A percentile compares a stretch with the other conserved stretches of the same genome.
phyloP scores from a whole-genome alignment of 2,888 invertebrate genomes.

The Poecilobothrus nobilitatus region DNA sequence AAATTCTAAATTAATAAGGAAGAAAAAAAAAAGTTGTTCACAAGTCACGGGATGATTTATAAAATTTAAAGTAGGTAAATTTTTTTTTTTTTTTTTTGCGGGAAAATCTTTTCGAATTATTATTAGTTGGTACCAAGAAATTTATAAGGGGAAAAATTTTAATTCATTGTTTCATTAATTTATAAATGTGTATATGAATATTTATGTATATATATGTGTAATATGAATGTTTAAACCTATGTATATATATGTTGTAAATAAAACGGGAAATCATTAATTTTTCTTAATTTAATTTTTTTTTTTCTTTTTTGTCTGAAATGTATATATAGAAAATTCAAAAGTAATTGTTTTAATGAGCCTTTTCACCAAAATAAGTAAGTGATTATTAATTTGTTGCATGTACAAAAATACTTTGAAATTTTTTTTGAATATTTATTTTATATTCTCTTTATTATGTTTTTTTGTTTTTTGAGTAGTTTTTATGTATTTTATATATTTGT shows the following conservation, averaged over 20 bases:
- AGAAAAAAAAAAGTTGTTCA: no score
- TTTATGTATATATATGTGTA: background rate
- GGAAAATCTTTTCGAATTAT: background rate
- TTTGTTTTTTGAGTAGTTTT: no score
- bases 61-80: no score
- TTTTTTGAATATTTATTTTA: background rate
- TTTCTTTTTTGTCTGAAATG: background rate
- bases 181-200: background rate
- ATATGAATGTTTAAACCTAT: background rate
- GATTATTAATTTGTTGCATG: background rate
- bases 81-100: background rate
- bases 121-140: background rate
- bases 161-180: background rate
- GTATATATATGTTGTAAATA: background rate
- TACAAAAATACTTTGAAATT: background rate
- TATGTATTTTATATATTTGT: no score
- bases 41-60: no score
- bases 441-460: no score
- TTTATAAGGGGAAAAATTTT: background rate
- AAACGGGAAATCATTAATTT: constrained; percentile 6
- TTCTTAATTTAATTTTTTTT: background rate
- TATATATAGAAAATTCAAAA: background rate
- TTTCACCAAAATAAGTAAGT: background rate
- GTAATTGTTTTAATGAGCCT: constrained; percentile 12
- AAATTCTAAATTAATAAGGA: no score